Conservation (phyloP, 2,888 invertebrate species). For the Iselma pallidipennis region DNA sequence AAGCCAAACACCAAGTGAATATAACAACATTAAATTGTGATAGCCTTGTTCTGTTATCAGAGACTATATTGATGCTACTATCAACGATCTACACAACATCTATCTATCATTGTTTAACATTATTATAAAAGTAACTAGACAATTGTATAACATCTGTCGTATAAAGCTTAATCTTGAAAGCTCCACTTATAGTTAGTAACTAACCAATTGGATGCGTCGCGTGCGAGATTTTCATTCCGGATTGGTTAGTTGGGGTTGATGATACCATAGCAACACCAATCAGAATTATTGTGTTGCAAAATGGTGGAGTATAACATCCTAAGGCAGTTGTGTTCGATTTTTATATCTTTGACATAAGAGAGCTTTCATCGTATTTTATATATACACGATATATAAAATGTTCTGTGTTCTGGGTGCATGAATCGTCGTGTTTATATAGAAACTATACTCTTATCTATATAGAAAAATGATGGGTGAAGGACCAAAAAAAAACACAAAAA, state of each 20-base stretch:
- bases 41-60: constrained; percentile 58
- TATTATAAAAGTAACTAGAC: constrained; percentile 8
- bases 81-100: constrained; percentile 26
- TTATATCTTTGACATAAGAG: constrained; percentile 52
- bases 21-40: constrained; percentile 59
- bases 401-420: constrained; percentile 42
- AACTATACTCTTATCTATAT: constrained; percentile 9
- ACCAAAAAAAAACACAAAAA: not conserved
- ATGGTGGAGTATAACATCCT: constrained; percentile 53
- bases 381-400: constrained; percentile 2
- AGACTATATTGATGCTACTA: constrained; percentile 24
- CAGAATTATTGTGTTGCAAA: constrained; percentile 43
- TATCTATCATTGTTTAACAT: constrained; percentile 20
- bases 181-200: constrained; percentile 38
- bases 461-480: constrained; percentile 11
- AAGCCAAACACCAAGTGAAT: constrained; percentile 58
- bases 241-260: constrained; percentile 51
- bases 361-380: constrained; percentile 49
- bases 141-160: constrained; percentile 34
- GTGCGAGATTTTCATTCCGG: constrained; percentile 35
- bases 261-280: constrained; percentile 58
- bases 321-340: constrained; percentile 56
- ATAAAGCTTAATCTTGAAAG: constrained; percentile 41
- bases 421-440: constrained; percentile 23
- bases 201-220: constrained; percentile 47